Conservation (phyloP, 2,797 vertebrate genomes). For the Leptodactylus fallax region DNA sequence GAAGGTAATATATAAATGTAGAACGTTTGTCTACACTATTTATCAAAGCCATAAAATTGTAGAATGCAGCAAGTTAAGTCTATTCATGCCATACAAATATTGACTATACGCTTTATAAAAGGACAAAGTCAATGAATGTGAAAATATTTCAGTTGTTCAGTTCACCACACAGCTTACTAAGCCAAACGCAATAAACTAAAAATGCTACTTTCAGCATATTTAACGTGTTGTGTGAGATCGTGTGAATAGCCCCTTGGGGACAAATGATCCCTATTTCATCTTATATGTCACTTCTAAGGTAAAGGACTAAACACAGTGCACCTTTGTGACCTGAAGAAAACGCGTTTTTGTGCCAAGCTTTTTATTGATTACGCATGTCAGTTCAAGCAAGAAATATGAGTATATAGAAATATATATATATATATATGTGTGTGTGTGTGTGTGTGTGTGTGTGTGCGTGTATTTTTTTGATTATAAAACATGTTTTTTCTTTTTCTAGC, state of each 20-base stretch:
- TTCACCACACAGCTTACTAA: not conserved
- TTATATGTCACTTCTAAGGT: constrained; percentile 8
- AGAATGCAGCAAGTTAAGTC: constrained; percentile 16
- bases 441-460: too few relatives aligned
- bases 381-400: not conserved
- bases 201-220: constrained; percentile 34
- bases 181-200: constrained; percentile 4
- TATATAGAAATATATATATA: too few relatives aligned
- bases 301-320: constrained; percentile 10
- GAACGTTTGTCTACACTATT: not conserved
- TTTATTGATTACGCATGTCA: constrained; percentile 5
- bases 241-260: constrained; percentile 22
- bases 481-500: too few relatives aligned
- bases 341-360: not conserved
- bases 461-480: too few relatives aligned
- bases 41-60: constrained; percentile 9
- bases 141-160: constrained; percentile 17
- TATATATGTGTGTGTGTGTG: too few relatives aligned
- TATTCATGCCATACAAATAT: constrained; percentile 31
- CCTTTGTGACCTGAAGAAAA: not conserved
- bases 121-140: constrained; percentile 18
- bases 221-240: constrained; percentile 23
- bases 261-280: constrained; percentile 19
- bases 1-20: not conserved
- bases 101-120: not conserved